phyloP scores from a whole-genome alignment of 2,797 vertebrate species.

The Iguana delicatissima region DNA sequence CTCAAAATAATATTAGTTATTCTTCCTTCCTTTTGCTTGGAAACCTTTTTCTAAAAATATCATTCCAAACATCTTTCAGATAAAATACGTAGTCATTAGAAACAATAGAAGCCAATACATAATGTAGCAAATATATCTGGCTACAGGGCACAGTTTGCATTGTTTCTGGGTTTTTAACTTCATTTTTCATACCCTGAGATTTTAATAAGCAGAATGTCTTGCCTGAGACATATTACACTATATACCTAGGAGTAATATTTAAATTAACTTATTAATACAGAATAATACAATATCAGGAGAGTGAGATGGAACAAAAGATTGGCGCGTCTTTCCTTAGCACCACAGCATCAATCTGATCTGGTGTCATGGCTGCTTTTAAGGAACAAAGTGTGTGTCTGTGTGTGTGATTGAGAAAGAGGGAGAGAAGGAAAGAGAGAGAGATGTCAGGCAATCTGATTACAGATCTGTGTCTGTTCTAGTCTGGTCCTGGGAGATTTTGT shows the following conservation, averaged over 20 bases:
- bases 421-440: not conserved
- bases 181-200: constrained; percentile 5
- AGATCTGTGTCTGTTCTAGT: not conserved
- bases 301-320: too few species aligned
- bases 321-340: not conserved
- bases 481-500: not conserved
- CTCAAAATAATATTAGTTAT: not conserved
- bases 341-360: too few species aligned
- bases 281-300: not conserved
- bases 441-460: not conserved
- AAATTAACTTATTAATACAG: not conserved
- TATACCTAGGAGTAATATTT: not conserved
- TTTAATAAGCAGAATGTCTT: not conserved
- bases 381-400: too few species aligned
- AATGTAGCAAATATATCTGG: too few species aligned
- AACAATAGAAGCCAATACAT: too few species aligned
- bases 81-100: too few species aligned
- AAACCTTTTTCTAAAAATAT: too few species aligned
- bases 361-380: not conserved
- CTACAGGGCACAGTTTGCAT: not conserved
- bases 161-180: not conserved
- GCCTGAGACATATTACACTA: not conserved
- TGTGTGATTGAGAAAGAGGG: too few species aligned
- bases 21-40: too few species aligned
- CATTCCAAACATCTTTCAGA: too few species aligned